Evolutionary conservation across 2,113 vertebrate species (phyloP).

Genomic region (Lepisosteus oculatus): DNA sequence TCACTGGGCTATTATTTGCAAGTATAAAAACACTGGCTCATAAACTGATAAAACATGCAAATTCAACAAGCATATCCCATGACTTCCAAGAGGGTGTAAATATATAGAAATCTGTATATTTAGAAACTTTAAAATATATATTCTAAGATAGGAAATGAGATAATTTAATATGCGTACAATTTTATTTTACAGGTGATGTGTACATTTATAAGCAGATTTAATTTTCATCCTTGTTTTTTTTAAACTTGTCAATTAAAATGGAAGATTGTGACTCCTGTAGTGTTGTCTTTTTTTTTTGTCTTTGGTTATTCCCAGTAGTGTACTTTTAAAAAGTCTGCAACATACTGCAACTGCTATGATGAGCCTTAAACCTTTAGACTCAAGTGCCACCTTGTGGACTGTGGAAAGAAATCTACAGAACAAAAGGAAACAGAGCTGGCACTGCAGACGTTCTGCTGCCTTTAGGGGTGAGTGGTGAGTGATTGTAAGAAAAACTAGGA

Average conservation of each 20-base stretch:
- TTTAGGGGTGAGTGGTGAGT: too few relatives aligned
- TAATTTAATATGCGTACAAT: constrained; percentile 17
- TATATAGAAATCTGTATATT: constrained; percentile 35
- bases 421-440: too few relatives aligned
- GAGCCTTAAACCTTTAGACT: too few relatives aligned
- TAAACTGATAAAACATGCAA: neutral
- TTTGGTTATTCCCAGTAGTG: neutral
- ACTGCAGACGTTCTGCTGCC: too few relatives aligned
- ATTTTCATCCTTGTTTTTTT: constrained; percentile 43
- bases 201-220: constrained; percentile 46
- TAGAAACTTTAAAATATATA: constrained; percentile 25
- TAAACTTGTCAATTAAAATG: constrained; percentile 44
- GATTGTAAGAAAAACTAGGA: too few relatives aligned
- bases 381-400: neutral
- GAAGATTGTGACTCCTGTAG: constrained; percentile 1
- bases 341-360: too few relatives aligned
- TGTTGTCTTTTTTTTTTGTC: neutral
- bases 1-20: neutral
- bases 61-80: too few relatives aligned
- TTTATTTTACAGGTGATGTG: constrained; percentile 35
- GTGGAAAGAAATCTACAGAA: too few relatives aligned
- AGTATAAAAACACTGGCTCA: too few relatives aligned
- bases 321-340: too few relatives aligned
- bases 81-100: constrained; percentile 5
- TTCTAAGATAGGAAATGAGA: constrained; percentile 24